These are phyloP conservation scores for Tachina grossa DNA, from an alignment of 2,888 invertebrate species.

Conservation along the genomic window DNA sequence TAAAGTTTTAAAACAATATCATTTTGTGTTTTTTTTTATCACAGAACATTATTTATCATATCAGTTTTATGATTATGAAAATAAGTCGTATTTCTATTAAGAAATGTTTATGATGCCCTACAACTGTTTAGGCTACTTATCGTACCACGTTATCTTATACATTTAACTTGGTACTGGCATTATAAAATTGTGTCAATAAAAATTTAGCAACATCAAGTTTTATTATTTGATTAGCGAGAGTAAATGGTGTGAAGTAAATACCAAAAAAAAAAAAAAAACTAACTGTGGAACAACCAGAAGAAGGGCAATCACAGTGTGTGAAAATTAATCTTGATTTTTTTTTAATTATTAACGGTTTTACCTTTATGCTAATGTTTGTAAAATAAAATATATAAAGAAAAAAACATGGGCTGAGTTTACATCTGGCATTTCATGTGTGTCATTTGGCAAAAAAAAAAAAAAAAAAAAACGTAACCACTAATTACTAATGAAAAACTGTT, in stretches of 20 bases:
- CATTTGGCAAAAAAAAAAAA: too few relatives aligned
- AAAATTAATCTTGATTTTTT: background rate
- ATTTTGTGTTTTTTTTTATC: slow-evolving; percentile 12
- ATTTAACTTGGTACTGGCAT: slow-evolving; percentile 10
- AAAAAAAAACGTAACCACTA: too few relatives aligned
- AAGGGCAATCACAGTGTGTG: slow-evolving; percentile 22
- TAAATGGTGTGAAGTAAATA: slow-evolving; percentile 18
- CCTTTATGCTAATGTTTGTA: background rate
- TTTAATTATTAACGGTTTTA: background rate
- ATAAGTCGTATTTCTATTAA: slow-evolving; percentile 28
- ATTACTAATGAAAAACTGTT: too few relatives aligned
- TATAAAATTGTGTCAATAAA: slow-evolving; percentile 53
- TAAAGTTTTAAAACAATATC: background rate
- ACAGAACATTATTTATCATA: slow-evolving; percentile 33
- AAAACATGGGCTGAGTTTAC: too few relatives aligned
- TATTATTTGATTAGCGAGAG: slow-evolving; percentile 26
- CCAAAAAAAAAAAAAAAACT: background rate
- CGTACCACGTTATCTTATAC: slow-evolving; percentile 25
- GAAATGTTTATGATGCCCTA: slow-evolving; percentile 33
- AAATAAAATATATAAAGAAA: too few relatives aligned
- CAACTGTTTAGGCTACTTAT: slow-evolving; percentile 62
- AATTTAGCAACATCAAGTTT: slow-evolving; percentile 33
- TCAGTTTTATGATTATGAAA: slow-evolving; percentile 16
- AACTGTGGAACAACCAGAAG: background rate
- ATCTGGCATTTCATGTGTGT: too few relatives aligned